Evolutionary conservation across 2,113 vertebrate genomes (phyloP), one percentile per base, ranked within the genome.

Genomic region (Platichthys stellatus): DNA sequence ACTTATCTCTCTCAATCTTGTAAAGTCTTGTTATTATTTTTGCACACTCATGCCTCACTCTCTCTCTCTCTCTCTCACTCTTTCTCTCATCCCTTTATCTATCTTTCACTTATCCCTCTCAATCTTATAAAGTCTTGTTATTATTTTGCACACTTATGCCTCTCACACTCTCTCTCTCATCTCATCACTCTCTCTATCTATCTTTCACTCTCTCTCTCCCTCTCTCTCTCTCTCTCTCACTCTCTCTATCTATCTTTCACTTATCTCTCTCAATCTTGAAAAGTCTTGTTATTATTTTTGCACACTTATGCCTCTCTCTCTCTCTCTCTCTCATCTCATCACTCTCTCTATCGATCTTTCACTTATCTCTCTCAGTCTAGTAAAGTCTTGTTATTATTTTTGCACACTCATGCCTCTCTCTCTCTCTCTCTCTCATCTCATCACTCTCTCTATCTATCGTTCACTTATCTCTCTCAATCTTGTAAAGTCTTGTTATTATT

Each of bases 11-110:
- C 23, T 54, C 53, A 24, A 12, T 53, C 10, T 43, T 8, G 23
- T 54, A 53, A 60, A 51, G 28, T 45, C 14, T 14, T 68, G 65
- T 82, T 74, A 13, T 13, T 77, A 54, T 83, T 82, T 38, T 74
- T 49, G 21, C 43, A 21, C 58, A 72, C 7, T 53, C 7, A 20
- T n/a, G 61, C 72, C 63, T 24, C 60, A 18, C 54, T 82, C 70
- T 70, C 63, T 63, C 62, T 24, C 24, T 24, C 24, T 24, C 24
- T 24, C 24, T 24, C 24, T 24, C 24, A 1, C 24, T 24, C 24
- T 24, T 2, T 24, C 24, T 24, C 24, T 24, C 26, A 2, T 3
- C 26, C 3, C 3, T 24, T 5, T 38, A 11, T 58, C 0, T 28
- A 6, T 58, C 23, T 18, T 26, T 28, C 45, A 11, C 45, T 47